These are phyloP conservation scores for Bombus superbus DNA, from an alignment of 1,140 invertebrate genomes.

Conservation along the genomic window DNA sequence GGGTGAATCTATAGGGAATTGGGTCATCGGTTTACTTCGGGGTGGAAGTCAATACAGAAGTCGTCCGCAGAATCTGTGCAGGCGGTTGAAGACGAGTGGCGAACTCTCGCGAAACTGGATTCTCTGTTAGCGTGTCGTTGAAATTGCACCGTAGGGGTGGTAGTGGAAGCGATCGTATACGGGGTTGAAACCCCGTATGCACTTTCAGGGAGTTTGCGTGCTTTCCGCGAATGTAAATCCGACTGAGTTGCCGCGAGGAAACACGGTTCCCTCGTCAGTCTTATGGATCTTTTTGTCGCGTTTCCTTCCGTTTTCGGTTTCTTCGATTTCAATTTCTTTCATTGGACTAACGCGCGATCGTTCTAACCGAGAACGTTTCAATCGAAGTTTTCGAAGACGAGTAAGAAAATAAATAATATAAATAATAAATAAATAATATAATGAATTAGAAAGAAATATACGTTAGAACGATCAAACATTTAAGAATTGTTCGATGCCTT, in stretches of 20 bases:
- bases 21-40: conserved; percentile 52
- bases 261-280: neutral
- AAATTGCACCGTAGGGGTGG: conserved; percentile 4
- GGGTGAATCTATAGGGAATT: conserved; percentile 50
- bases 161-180: conserved; percentile 15
- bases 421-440: too few relatives aligned
- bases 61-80: conserved; percentile 54
- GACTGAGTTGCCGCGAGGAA: neutral
- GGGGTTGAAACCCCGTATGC: neutral
- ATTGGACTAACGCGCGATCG: too few relatives aligned
- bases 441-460: too few relatives aligned
- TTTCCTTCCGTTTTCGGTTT: neutral
- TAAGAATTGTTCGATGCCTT: too few relatives aligned
- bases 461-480: too few relatives aligned
- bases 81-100: conserved; percentile 7
- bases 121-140: neutral
- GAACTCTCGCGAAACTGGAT: conserved; percentile 10
- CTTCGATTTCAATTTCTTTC: too few relatives aligned
- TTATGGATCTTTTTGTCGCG: neutral
- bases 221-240: neutral
- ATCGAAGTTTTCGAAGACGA: neutral
- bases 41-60: conserved; percentile 62
- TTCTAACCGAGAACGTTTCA: neutral
- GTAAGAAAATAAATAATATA: too few relatives aligned
- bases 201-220: neutral